Conservation (phyloP, 2,113 vertebrate species). For the Melanocharis versteri region DNA sequence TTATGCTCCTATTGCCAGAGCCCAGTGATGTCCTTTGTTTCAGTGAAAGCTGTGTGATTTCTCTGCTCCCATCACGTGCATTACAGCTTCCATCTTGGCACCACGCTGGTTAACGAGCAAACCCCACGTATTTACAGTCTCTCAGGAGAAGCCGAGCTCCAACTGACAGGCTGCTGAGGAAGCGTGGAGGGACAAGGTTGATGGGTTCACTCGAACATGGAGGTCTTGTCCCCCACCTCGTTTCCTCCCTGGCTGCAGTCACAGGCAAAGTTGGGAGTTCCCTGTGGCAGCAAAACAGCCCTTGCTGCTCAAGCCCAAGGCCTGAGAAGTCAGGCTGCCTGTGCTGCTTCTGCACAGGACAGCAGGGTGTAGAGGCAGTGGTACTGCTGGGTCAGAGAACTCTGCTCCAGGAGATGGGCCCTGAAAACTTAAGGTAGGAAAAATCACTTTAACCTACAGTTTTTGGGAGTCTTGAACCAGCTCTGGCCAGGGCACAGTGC, state of each 20-base stretch:
- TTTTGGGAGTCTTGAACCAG: neutral
- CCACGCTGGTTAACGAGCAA: neutral
- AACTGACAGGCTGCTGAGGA: neutral
- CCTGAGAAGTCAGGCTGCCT: neutral
- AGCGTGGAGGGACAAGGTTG: fast-evolving
- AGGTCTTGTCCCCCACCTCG: too few species aligned
- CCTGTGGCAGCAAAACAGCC: neutral
- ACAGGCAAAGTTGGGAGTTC: neutral
- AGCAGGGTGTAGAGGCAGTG: neutral
- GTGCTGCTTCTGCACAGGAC: neutral
- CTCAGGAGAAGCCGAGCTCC: neutral
- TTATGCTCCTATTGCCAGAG: neutral
- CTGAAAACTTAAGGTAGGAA: neutral
- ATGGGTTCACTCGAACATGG: neutral
- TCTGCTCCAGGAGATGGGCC: neutral
- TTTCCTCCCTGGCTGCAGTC: neutral
- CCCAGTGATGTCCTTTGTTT: neutral
- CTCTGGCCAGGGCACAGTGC: neutral
- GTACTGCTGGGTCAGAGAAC: neutral
- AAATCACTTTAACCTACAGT: neutral
- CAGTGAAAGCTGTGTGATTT: neutral
- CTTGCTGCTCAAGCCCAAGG: neutral
- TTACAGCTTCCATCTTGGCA: neutral
- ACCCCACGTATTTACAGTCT: neutral
- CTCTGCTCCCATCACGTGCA: neutral